Evolutionary conservation across 2,113 vertebrate species (phyloP).

Genomic region (Ctenodactylus gundi): DNA sequence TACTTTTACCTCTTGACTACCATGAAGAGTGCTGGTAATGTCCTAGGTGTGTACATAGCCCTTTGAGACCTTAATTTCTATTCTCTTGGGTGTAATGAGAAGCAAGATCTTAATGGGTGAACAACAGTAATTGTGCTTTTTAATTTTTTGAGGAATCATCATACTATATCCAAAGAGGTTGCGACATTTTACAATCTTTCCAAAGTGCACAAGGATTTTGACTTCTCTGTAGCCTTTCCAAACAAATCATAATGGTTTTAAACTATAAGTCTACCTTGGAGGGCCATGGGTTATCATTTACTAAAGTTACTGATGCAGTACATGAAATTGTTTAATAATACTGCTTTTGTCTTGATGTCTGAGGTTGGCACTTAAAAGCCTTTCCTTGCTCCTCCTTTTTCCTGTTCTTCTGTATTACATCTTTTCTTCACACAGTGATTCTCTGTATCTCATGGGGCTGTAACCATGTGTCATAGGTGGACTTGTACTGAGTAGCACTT

Average conservation of each 20-base stretch:
- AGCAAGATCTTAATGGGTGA: no score
- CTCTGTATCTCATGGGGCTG: neutral
- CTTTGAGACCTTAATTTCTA: neutral
- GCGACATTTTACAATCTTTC: neutral
- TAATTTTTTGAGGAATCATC: neutral
- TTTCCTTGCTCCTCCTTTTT: neutral
- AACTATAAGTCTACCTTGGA: neutral
- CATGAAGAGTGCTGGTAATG: no score
- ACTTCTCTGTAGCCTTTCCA: neutral
- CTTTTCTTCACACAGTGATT: neutral
- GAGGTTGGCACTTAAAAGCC: neutral
- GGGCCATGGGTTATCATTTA: neutral
- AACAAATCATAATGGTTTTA: neutral
- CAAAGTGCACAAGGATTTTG: neutral
- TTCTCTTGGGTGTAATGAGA: neutral
- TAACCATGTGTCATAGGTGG: neutral
- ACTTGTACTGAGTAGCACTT: neutral
- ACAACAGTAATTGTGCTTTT: neutral
- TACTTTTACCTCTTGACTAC: neutral
- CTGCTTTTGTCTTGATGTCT: neutral
- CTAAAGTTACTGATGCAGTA: neutral
- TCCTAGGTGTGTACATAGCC: neutral
- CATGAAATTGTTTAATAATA: neutral
- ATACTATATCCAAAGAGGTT: neutral
- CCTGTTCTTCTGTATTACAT: neutral